Conservation (phyloP, 2,888 invertebrate species). For the Drosophila colorata region DNA sequence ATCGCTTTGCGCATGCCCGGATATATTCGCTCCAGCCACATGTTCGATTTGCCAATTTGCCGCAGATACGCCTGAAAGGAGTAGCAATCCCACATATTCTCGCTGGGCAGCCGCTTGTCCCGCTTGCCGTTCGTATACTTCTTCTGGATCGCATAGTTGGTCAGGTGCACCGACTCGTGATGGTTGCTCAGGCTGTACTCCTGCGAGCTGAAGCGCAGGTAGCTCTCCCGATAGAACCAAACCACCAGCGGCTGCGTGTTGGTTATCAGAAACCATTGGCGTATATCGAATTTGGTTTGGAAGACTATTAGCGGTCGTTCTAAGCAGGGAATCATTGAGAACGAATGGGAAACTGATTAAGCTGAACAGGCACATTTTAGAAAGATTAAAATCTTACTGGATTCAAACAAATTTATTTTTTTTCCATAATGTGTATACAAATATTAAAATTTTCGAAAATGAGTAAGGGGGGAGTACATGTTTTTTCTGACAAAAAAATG, state of each 20-base stretch:
- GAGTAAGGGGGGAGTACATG: too few species aligned
- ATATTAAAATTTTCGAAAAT: too few species aligned
- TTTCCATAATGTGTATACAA: too few species aligned
- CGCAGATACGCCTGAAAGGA: slow-evolving; percentile 88
- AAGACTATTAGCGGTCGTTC: slow-evolving; percentile 95
- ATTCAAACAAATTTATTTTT: too few species aligned
- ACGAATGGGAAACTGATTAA: too few species aligned
- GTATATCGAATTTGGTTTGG: slow-evolving; percentile 96
- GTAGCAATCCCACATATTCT: slow-evolving; percentile 98
- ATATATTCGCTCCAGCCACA: slow-evolving; percentile 94
- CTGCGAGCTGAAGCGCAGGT: slow-evolving; percentile 96
- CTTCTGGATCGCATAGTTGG: slow-evolving; percentile 96
- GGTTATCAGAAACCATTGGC: slow-evolving; percentile 97
- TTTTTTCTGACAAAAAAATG: too few species aligned
- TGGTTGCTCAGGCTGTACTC: slow-evolving; percentile 94
- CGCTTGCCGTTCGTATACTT: slow-evolving; percentile 91
- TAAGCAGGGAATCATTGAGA: slow-evolving; percentile 81
- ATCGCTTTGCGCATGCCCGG: slow-evolving; percentile 93
- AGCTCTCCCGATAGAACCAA: slow-evolving; percentile 97
- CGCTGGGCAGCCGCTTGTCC: slow-evolving; percentile 91
- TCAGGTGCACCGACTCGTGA: slow-evolving; percentile 96
- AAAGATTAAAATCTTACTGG: too few species aligned
- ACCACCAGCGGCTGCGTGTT: slow-evolving; percentile 95
- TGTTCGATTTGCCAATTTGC: slow-evolving; percentile 89
- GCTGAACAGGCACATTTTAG: too few species aligned